Conservation (phyloP, 2,797 vertebrate species). For the Spheniscus humboldti region DNA sequence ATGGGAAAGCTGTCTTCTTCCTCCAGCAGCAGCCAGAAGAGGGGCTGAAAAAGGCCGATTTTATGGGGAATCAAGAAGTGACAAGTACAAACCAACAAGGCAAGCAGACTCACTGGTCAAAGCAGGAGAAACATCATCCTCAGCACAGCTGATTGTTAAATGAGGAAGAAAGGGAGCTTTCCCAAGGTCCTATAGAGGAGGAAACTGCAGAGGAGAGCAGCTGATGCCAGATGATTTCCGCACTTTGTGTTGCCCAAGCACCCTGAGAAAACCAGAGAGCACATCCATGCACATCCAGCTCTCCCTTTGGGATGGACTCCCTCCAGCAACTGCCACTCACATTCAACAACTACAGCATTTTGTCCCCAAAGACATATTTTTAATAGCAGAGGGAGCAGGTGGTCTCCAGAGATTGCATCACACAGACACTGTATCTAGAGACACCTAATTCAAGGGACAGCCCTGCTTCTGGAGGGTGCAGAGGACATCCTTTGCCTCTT, state of each 20-base stretch:
- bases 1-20: background rate
- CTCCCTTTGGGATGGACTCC: background rate
- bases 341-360: background rate
- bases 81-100: background rate
- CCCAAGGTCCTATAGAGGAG: background rate
- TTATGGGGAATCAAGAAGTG: background rate
- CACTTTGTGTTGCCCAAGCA: background rate
- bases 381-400: background rate
- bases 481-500: background rate
- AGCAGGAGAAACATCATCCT: background rate
- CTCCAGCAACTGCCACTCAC: background rate
- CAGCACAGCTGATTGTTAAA: background rate
- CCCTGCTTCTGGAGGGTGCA: fast-evolving
- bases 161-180: background rate
- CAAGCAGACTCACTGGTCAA: background rate
- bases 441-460: background rate
- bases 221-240: background rate
- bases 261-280: background rate
- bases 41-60: background rate
- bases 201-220: background rate
- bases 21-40: background rate
- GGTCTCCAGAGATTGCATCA: background rate
- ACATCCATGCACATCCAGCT: background rate
- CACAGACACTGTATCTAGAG: no score
- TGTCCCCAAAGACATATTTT: background rate